A percentile compares a stretch with the other conserved stretches of the same genome.
Evolutionary conservation across 2,113 vertebrate species (phyloP).

Genomic region (Bombycilla garrulus): DNA sequence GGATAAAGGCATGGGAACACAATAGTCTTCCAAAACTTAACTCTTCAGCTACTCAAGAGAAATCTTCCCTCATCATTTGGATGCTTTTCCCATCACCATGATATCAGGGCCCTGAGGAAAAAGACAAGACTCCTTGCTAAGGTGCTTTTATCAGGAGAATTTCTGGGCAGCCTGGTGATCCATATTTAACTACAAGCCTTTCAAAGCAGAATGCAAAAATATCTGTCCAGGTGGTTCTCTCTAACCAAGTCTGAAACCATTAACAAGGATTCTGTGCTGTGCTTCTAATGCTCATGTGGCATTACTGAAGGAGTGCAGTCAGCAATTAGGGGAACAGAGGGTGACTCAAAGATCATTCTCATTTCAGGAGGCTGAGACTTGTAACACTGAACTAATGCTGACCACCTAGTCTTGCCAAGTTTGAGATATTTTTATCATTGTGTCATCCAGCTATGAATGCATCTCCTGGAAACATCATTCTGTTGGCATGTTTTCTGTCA

Average conservation of each 20-base stretch:
- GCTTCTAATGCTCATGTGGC: neutral
- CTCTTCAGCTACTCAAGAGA: neutral
- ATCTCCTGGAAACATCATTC: conserved; percentile 2
- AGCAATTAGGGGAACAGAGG: neutral
- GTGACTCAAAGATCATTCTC: neutral
- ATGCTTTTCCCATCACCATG: neutral
- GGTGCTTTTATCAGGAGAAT: neutral
- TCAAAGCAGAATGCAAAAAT: neutral
- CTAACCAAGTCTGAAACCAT: neutral
- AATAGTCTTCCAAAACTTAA: neutral
- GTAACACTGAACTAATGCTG: neutral
- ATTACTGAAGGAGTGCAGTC: neutral
- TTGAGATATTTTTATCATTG: neutral
- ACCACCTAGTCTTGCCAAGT: neutral
- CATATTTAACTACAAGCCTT: neutral
- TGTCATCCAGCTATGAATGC: neutral
- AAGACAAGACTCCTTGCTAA: neutral
- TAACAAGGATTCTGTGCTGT: neutral
- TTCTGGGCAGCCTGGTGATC: neutral
- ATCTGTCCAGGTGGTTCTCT: neutral
- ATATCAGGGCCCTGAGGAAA: neutral
- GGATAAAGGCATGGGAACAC: neutral
- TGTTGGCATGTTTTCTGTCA: conserved; percentile 31
- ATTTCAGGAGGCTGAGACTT: neutral
- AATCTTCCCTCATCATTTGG: neutral